Evolutionary conservation across 2,113 vertebrate genomes (phyloP), one percentile per base, ranked within the genome.

Genomic region (Cephalopterus ornatus): DNA sequence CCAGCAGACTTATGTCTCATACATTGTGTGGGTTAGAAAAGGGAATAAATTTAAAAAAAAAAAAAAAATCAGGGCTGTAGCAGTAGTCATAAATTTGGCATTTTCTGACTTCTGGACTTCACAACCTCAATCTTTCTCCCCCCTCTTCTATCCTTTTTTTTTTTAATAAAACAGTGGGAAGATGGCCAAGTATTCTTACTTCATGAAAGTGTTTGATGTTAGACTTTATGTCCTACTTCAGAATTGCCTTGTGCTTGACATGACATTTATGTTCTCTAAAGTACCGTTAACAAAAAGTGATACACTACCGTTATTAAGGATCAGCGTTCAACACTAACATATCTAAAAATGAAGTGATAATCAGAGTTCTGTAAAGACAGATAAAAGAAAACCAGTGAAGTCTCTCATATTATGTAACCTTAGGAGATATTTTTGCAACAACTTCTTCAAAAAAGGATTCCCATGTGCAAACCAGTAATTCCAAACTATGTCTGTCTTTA

Each of bases 1-100:
- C 50, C 72, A 76, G 63, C 63, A 94, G 33, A 85, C 24, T 82
- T 63, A 33, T 10, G 30, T 68, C 75, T 92, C 56, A 49, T 78
- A 85, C 56, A 83, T 41, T 72, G 23, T 47, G 72, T 50, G 44
- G 62, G 68, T 61, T 80, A 89, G 53, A 89, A 76, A 85, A 76
- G 17, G 3, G 47, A 90, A 81, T 66, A 93, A 65, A 33, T 80
- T 71, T 8, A 0, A 28, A 10, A 23, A 42, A 30, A 58, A 59
- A 50, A 58, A 80, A 5, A 30, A 70, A 59, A 23, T 14, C 55
- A 50, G 12, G 22, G 41, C 27, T 65, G 44, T 24, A 83, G 63
- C 63, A 89, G 27, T 19, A 91, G 72, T 20, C 41, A 70, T 27
- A 87, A 86, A 61, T 47, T 24, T 71, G 41, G 50, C 12, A 62